These are phyloP conservation scores for Lepidostoma basale DNA, from an alignment of 1,140 invertebrate genomes.

Conservation along the genomic window DNA sequence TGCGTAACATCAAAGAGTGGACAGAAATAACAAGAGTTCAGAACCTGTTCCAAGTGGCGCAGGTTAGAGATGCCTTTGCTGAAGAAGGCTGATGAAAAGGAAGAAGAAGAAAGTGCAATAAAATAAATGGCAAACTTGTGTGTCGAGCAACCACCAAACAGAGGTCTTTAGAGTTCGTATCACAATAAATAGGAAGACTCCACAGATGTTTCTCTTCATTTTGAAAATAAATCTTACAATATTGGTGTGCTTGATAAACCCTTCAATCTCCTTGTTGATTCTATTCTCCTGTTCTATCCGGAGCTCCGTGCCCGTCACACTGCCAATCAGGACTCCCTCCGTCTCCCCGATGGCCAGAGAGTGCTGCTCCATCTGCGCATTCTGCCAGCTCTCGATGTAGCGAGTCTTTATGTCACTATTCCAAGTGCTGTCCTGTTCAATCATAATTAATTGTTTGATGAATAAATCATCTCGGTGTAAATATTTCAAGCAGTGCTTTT, in stretches of 20 bases:
- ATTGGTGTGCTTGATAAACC: slow-evolving; percentile 4
- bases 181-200: too few relatives aligned
- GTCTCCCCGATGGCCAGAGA: slow-evolving; percentile 21
- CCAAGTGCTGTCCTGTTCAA: slow-evolving; percentile 17
- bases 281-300: slow-evolving; percentile 16
- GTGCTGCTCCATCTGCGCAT: slow-evolving; percentile 23
- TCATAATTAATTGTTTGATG: not conserved
- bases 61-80: too few relatives aligned
- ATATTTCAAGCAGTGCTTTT: not conserved
- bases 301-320: not conserved
- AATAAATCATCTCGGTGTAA: not conserved
- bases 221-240: not conserved
- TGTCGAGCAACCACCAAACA: not conserved
- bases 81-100: too few relatives aligned
- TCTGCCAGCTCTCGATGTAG: slow-evolving; percentile 20
- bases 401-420: slow-evolving; percentile 26
- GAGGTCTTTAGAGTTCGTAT: not conserved
- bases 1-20: too few relatives aligned
- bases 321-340: not conserved
- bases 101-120: not conserved
- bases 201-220: too few relatives aligned
- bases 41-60: too few relatives aligned
- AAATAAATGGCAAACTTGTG: not conserved
- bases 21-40: too few relatives aligned
- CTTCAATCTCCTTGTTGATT: slow-evolving; percentile 14